A percentile compares a stretch with the other conserved stretches of the same genome.
Conservation (phyloP, 1,140 invertebrate species). For the Drosophila gunungcola region DNA sequence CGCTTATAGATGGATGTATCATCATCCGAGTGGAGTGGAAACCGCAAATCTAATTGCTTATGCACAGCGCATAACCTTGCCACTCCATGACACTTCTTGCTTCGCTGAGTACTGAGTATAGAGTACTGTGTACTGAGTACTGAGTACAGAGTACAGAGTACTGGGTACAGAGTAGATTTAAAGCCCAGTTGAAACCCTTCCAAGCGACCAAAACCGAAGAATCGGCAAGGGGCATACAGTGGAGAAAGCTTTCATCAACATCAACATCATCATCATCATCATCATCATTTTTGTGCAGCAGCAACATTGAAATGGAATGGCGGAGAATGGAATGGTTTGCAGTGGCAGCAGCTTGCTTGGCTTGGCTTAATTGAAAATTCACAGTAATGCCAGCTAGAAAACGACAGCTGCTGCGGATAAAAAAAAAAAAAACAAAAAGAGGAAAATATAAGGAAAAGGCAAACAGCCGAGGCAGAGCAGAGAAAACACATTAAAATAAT, state of each 20-base stretch:
- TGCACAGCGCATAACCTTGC: conserved; percentile 80
- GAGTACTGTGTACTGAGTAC: neutral
- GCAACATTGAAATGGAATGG: conserved; percentile 41
- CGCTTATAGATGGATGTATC: conserved; percentile 28
- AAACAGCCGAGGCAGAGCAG: conserved; percentile 1
- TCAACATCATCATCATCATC: conserved; percentile 22
- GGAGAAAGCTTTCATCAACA: conserved; percentile 57
- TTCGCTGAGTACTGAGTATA: conserved; percentile 16
- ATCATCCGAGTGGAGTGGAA: conserved; percentile 22
- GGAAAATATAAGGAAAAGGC: conserved; percentile 42
- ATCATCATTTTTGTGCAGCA: conserved; percentile 17
- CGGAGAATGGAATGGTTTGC: conserved; percentile 14
- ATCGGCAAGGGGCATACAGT: conserved; percentile 6
- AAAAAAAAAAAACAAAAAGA: conserved; percentile 5
- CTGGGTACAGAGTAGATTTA: neutral
- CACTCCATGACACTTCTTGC: conserved; percentile 73
- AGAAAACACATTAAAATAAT: conserved; percentile 78
- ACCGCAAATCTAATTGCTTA: conserved; percentile 79
- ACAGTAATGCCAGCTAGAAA: conserved; percentile 71
- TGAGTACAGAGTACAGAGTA: neutral
- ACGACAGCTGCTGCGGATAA: conserved; percentile 72
- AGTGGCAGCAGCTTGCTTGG: conserved; percentile 1
- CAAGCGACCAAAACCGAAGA: conserved; percentile 2
- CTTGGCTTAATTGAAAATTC: conserved; percentile 79
- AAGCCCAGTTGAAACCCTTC: conserved; percentile 21